These are phyloP conservation scores for Gobionotothen gibberifrons DNA, from an alignment of 2,797 vertebrate genomes.

Conservation along the genomic window DNA sequence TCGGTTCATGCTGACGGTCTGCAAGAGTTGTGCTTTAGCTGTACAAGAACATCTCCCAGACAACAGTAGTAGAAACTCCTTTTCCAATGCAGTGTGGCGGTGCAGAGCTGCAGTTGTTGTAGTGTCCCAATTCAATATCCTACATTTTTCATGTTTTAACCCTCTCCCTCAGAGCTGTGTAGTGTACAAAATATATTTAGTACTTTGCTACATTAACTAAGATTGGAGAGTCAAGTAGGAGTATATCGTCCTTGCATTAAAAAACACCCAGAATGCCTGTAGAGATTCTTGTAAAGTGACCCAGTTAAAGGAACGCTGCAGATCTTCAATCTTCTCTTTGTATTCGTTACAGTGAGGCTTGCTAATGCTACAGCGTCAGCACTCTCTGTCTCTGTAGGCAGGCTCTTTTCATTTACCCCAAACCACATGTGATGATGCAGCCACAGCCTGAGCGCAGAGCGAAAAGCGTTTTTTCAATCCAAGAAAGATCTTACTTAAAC, in stretches of 20 bases:
- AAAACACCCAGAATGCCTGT: conserved; percentile 6
- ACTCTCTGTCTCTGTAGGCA: conserved; percentile 7
- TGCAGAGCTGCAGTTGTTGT: conserved; percentile 16
- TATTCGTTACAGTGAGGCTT: not conserved
- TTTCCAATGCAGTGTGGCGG: conserved; percentile 8
- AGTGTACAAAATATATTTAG: not conserved
- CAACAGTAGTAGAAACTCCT: conserved; percentile 15
- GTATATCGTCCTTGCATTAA: conserved; percentile 21
- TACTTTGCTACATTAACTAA: conserved; percentile 7
- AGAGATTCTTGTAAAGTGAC: conserved; percentile 19
- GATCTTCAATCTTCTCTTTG: conserved; percentile 33
- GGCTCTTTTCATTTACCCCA: conserved; percentile 13
- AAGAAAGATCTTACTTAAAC: not conserved
- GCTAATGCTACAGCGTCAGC: not conserved
- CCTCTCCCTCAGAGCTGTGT: no score
- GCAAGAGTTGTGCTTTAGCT: conserved; percentile 44
- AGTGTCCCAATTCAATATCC: conserved; percentile 16
- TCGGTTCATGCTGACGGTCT: conserved; percentile 8
- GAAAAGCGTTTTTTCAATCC: not conserved
- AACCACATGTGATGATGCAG: conserved; percentile 29
- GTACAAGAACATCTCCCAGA: conserved; percentile 40
- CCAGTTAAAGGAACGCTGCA: conserved; percentile 22
- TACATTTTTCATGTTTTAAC: conserved; percentile 3
- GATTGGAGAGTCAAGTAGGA: conserved; percentile 1
- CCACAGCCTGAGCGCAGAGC: conserved; percentile 6